Evolutionary conservation across 2,888 invertebrate genomes (phyloP), one percentile per base, ranked within the genome.

Genomic region (Alitta virens): DNA sequence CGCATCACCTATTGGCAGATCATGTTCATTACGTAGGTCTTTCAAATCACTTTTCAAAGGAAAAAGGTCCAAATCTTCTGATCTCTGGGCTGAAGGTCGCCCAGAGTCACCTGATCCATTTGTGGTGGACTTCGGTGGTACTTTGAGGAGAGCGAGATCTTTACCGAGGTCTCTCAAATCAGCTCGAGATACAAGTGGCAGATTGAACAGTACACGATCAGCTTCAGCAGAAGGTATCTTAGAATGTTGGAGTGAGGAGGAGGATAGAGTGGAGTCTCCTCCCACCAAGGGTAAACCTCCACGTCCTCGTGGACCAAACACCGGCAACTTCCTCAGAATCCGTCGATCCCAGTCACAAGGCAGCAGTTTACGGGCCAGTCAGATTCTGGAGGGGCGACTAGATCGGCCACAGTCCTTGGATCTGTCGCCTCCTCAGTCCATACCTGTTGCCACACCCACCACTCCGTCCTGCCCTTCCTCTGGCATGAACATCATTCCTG

Each of bases 91-190:
- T 7, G 63, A 63, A 24, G 62, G 61, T 21, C 46, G 60, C 25
- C 57, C 62, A 2, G 16, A 24, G 40, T 63, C 65, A 21, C 65
- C 65, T 9, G 65, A 63, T n/a, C 65, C 65, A 16, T 63, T 63
- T 12, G 54, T 65, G 24, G 58, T 65, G 5, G 65, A 65, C 50
- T 18, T 65, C 18, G 38, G 40, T 9, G 42, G 26, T 9, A 63
- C 60, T 0, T 33, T 63, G 24, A 23, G 42, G 16, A 42, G 68
- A 50, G 59, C 68, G 12, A 43, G 49, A 46, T 68, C 68, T 5
- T 54, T 68, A 40, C 65, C 68, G 2, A 43, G 66, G 21, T 68
- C 68, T 2, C 63, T 68, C 26, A 56, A 51, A 53, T 60, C 64
- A 7, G 50, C 51, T 2, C 46, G 51, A 40, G 26, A 43, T 21